A percentile compares a stretch with the other conserved stretches of the same genome.
These are phyloP conservation scores for Galerucella pusilla DNA, from an alignment of 2,888 invertebrate species.

Conservation along the genomic window DNA sequence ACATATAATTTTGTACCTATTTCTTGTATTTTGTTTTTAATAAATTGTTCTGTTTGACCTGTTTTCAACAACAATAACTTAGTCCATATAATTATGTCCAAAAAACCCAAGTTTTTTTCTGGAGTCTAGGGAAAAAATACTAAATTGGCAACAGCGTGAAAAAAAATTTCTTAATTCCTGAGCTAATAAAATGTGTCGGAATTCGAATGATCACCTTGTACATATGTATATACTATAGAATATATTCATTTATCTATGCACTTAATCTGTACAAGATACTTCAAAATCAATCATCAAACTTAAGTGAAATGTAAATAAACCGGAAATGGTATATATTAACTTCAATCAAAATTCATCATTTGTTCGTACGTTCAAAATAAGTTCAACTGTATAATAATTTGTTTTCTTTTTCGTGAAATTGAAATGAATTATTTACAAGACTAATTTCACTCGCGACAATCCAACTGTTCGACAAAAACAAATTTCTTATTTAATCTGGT, in stretches of 20 bases:
- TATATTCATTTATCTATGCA: not conserved
- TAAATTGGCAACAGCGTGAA: too few species aligned
- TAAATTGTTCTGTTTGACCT: too few species aligned
- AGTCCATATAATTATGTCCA: too few species aligned
- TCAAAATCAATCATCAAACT: not conserved
- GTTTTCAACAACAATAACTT: too few species aligned
- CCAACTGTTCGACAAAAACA: not conserved
- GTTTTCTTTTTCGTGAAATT: conserved; percentile 10
- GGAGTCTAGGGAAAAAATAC: too few species aligned
- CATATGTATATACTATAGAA: too few species aligned
- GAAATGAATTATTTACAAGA: conserved; percentile 14
- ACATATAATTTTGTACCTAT: too few species aligned
- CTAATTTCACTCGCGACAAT: conserved; percentile 6
- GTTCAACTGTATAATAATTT: not conserved
- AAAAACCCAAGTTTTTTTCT: too few species aligned
- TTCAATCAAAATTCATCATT: not conserved
- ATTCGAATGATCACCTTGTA: too few species aligned
- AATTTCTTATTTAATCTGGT: conserved; percentile 17
- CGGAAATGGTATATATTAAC: not conserved
- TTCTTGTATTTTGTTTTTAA: too few species aligned
- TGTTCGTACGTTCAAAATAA: not conserved
- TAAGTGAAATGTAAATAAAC: conserved; percentile 8
- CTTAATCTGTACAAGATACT: not conserved
- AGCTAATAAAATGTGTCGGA: too few species aligned
- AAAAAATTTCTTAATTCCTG: too few species aligned